These are phyloP conservation scores for Hydractinia echinata DNA, from an alignment of 30 jellyfish, hydroid and myxozoan genomes.

Conservation along the genomic window DNA sequence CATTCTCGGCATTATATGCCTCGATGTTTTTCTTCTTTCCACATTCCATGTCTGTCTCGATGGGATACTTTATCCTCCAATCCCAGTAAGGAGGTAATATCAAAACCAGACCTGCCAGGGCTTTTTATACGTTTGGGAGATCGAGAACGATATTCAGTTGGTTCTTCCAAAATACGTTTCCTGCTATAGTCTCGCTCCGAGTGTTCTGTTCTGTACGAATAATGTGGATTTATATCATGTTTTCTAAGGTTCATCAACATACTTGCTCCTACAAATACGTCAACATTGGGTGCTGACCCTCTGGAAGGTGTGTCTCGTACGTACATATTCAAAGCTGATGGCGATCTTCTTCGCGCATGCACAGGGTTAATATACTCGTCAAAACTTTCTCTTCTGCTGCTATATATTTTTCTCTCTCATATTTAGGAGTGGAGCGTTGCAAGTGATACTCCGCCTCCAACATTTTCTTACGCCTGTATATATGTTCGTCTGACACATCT, in stretches of 20 bases:
- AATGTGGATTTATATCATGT: neutral
- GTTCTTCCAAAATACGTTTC: neutral
- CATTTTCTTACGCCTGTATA: neutral
- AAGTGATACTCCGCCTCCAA: neutral
- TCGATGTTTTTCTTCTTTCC: neutral
- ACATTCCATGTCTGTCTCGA: neutral
- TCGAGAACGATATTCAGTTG: neutral
- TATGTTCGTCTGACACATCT: neutral
- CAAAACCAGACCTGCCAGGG: neutral
- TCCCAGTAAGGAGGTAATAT: neutral
- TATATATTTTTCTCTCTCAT: neutral
- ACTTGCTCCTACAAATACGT: neutral
- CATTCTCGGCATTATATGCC: neutral
- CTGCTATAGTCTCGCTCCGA: neutral
- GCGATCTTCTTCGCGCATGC: neutral
- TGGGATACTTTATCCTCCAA: neutral
- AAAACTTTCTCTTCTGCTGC: neutral
- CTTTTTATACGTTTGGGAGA: conserved; percentile 3
- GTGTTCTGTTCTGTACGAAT: neutral
- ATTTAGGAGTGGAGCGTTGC: neutral
- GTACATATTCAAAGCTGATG: neutral
- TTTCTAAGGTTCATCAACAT: neutral
- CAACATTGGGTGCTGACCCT: neutral
- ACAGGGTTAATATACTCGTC: neutral
- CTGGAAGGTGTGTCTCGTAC: neutral